Evolutionary conservation across 2,797 vertebrate genomes (phyloP).

Genomic region (Gorsachius magnificus): DNA sequence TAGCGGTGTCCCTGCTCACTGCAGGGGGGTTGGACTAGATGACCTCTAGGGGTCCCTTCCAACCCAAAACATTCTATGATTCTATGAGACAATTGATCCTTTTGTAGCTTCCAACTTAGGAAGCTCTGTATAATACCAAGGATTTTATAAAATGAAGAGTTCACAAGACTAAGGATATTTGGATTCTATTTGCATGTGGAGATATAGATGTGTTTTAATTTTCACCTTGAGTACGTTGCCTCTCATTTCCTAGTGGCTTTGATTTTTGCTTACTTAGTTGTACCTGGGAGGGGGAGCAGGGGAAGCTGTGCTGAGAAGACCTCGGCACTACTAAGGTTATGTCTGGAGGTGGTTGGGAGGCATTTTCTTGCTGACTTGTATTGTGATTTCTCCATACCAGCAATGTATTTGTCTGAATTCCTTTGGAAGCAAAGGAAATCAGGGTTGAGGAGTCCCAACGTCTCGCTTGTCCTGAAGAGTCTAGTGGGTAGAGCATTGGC

Average conservation of each 20-base stretch:
- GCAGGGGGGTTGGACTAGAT: no score
- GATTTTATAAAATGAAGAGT: not conserved
- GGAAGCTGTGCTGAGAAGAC: not conserved
- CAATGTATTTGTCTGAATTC: not conserved
- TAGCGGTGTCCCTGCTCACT: no score
- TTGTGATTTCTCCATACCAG: not conserved
- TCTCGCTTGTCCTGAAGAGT: not conserved
- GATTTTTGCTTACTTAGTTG: not conserved
- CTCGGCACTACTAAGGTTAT: not conserved
- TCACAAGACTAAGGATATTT: not conserved
- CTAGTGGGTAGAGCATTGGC: not conserved
- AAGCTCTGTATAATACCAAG: not conserved
- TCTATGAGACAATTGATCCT: not conserved
- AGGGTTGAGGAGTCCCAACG: rapidly evolving
- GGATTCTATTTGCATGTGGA: not conserved
- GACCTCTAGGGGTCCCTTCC: no score
- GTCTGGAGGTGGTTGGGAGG: not conserved
- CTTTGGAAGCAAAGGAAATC: not conserved
- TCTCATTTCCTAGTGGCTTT: not conserved
- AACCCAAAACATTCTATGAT: no score
- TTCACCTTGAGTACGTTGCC: not conserved
- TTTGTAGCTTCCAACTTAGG: not conserved
- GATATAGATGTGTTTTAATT: not conserved
- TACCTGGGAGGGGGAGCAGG: not conserved
- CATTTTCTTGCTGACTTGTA: not conserved